Evolutionary conservation across 2,797 vertebrate species (phyloP), one percentile per base, ranked within the genome.

Genomic region (Ceyx erithaca): DNA sequence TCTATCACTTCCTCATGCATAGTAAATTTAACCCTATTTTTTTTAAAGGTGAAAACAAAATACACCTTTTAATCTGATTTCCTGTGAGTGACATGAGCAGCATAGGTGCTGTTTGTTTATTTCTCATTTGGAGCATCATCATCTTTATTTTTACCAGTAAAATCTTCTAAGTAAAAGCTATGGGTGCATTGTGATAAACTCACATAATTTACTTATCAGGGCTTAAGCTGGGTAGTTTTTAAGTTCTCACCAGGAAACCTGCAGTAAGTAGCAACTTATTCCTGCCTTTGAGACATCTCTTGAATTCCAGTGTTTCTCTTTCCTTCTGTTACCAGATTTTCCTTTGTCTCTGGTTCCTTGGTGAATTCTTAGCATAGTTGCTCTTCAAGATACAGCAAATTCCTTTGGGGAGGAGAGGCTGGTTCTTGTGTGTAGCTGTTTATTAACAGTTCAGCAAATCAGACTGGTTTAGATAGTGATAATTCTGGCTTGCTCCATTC

Each of bases 341-440:
- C 10, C 40, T 86, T 91, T 72, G 52, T 80, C 31, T 93, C 51
- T 69, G 46, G 11, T 54, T 84, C 71, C 41, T 54, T 72, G 35
- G 30, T 90, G 68, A 71, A 89, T 92, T 94, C 75, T 93, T 92
- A 55, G 61, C 84, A 89, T 93, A 92, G 70, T 48, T 95, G 31
- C 68, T 51, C 33, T 79, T 84, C 0, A 9, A 67, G 84, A 21
- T 76, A 28, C 43, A 58, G 52, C 68, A 85, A 48, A 85, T 95
- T 77, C 78, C 78, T 86, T 26, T 69, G 64, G 48, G 83, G 72
- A 80, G 68, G 69, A 87, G 61, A 54, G 43, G 62, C 35, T 52
- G 41, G 25, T 75, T 84, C 49, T 69, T 81, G 19, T 10, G 21
- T 51, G 52, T 81, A 43, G 55, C 40, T 81, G 12, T 75, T 51